Evolutionary conservation across 2,797 vertebrate genomes (phyloP).

Genomic region (Squalus acanthias): DNA sequence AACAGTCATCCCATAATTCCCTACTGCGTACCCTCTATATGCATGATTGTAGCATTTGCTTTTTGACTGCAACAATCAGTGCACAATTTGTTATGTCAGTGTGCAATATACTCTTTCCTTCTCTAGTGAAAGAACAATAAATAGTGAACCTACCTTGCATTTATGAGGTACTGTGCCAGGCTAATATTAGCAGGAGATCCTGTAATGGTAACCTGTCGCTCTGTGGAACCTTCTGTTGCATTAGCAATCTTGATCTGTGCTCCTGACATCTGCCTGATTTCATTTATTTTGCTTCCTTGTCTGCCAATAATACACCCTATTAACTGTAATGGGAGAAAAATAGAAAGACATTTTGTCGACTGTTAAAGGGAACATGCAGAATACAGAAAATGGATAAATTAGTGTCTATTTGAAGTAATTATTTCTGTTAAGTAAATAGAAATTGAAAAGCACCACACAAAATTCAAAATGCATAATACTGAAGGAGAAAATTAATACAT

Average conservation of each 20-base stretch:
- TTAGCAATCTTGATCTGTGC: slow-evolving; percentile 95
- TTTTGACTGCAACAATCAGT: not conserved
- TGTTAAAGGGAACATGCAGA: not conserved
- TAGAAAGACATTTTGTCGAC: slow-evolving; percentile 38
- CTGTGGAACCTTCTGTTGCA: slow-evolving; percentile 81
- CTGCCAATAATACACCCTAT: slow-evolving; percentile 96
- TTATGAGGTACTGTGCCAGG: slow-evolving; percentile 92
- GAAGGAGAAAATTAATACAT: not conserved
- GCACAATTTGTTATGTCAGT: not conserved
- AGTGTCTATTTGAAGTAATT: not conserved
- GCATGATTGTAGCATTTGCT: not conserved
- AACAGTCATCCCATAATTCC: not conserved
- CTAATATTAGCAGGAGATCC: slow-evolving; percentile 87
- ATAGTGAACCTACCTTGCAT: slow-evolving; percentile 78
- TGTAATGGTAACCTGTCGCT: slow-evolving; percentile 88
- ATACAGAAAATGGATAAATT: not conserved
- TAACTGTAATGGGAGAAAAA: slow-evolving; percentile 66
- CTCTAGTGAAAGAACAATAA: slow-evolving; percentile 10
- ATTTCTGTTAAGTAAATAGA: not conserved
- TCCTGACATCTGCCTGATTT: slow-evolving; percentile 93
- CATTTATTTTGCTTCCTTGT: slow-evolving; percentile 96
- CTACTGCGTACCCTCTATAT: not conserved
- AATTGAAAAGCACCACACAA: slow-evolving; percentile 1
- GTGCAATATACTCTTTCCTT: not conserved
- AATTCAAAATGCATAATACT: not conserved